These are phyloP conservation scores for Potamilus streckersoni DNA, from an alignment of 1,140 invertebrate species.

Conservation along the genomic window DNA sequence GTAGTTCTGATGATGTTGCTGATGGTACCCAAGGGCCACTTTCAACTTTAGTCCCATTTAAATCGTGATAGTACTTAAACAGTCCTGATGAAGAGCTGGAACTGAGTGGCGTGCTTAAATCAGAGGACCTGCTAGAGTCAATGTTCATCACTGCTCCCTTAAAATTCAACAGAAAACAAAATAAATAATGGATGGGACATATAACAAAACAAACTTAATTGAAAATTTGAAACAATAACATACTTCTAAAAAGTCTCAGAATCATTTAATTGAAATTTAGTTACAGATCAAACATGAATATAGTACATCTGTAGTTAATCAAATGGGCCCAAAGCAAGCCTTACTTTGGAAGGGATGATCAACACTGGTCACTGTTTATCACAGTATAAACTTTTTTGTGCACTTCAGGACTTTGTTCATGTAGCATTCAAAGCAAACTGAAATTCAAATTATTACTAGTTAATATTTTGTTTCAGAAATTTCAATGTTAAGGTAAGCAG, in stretches of 20 bases:
- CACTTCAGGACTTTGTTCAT: no score
- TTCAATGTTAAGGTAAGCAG: no score
- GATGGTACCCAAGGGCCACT: no score
- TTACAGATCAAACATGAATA: neutral
- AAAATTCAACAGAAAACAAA: slow-evolving; percentile 5
- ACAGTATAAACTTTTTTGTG: no score
- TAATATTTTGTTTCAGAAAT: no score
- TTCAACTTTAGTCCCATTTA: no score
- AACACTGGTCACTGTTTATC: no score
- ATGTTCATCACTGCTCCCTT: slow-evolving; percentile 33
- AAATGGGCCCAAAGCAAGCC: neutral
- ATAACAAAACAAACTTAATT: neutral
- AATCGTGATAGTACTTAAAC: no score
- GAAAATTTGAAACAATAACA: neutral
- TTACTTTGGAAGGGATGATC: neutral
- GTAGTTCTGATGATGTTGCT: no score
- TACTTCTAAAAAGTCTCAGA: neutral
- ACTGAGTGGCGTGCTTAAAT: neutral
- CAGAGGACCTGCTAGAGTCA: slow-evolving; percentile 35
- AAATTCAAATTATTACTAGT: no score
- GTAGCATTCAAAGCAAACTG: no score
- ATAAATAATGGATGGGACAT: neutral
- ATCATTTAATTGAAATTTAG: neutral
- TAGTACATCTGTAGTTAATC: neutral
- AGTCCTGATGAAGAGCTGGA: no score